phyloP scores from a whole-genome alignment of 2,888 invertebrate genomes.

The Poecilus cupreus region DNA sequence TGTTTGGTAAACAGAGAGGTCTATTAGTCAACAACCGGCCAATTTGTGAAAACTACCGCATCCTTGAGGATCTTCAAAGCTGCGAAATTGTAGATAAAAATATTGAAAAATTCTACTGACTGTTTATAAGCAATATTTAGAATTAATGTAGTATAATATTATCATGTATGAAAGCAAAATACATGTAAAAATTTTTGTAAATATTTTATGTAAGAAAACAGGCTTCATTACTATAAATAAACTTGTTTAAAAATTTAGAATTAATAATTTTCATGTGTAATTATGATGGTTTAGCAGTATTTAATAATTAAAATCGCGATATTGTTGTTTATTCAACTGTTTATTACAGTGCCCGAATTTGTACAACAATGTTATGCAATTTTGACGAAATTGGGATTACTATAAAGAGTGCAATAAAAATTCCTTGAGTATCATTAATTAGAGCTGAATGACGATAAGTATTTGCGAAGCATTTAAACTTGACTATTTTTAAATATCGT shows the following conservation, averaged over 20 bases:
- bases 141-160: conserved; percentile 24
- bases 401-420: not conserved
- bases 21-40: not conserved
- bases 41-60: conserved; percentile 20
- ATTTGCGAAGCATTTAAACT: not conserved
- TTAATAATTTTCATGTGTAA: conserved; percentile 4
- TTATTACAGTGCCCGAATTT: too few species aligned
- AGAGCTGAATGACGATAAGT: not conserved
- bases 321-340: not conserved
- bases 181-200: conserved; percentile 38
- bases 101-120: not conserved
- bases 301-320: not conserved
- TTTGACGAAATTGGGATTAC: not conserved
- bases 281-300: not conserved
- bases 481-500: conserved; percentile 32
- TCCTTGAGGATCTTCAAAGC: not conserved
- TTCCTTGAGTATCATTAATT: not conserved
- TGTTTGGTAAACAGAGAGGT: not conserved
- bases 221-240: conserved; percentile 29
- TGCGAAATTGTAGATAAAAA: not conserved
- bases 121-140: conserved; percentile 43
- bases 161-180: conserved; percentile 18
- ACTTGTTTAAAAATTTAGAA: conserved; percentile 29
- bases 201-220: conserved; percentile 24
- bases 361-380: not conserved